These are phyloP conservation scores for Tetragonisca angustula DNA, from an alignment of 2,888 invertebrate species.

Conservation along the genomic window DNA sequence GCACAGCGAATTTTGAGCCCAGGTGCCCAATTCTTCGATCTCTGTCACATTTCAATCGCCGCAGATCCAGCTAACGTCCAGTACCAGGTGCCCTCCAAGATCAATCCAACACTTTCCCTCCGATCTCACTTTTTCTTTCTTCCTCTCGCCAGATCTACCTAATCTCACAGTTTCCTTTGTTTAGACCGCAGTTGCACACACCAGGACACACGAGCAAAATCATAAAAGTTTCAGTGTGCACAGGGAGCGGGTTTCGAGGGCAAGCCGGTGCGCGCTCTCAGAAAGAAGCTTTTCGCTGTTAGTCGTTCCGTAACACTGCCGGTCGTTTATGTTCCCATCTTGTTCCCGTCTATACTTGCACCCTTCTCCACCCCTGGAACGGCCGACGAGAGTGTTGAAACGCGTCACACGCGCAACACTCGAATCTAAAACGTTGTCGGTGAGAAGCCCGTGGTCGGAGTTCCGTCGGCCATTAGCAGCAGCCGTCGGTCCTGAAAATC, in stretches of 20 bases:
- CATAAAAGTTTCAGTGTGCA: constrained; percentile 76
- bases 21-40: too few relatives aligned
- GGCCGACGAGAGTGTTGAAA: background rate
- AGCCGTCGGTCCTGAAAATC: constrained; percentile 73
- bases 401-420: background rate
- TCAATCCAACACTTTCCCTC: too few relatives aligned
- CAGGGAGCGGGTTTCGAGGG: constrained; percentile 45
- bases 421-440: background rate
- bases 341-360: constrained; percentile 43
- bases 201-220: constrained; percentile 71
- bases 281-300: constrained; percentile 68
- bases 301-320: constrained; percentile 55
- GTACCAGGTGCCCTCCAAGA: too few relatives aligned
- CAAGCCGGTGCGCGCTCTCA: constrained; percentile 29
- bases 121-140: constrained; percentile 1
- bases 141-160: background rate
- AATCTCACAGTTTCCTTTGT: background rate
- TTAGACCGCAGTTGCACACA: constrained; percentile 37
- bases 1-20: too few relatives aligned
- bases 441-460: constrained; percentile 43
- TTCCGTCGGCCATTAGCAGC: constrained; percentile 71
- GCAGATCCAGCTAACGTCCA: too few relatives aligned
- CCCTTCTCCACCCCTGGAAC: background rate
- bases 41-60: too few relatives aligned
- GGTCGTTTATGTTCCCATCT: constrained; percentile 60